A percentile compares a stretch with the other conserved stretches of the same genome.
Conservation (phyloP, 1,140 invertebrate species). For the Drosophila serrata region DNA sequence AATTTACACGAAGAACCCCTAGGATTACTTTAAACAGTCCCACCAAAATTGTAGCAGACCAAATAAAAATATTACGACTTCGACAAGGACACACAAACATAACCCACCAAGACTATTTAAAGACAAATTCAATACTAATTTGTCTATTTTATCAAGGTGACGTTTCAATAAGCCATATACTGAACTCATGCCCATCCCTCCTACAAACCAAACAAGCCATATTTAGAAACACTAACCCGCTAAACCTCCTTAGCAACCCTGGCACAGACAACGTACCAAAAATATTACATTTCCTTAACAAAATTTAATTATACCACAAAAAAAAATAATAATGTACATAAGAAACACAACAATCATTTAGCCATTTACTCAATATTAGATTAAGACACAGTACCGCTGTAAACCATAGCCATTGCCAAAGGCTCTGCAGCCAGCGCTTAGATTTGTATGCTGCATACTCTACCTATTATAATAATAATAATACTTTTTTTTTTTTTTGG, state of each 20-base stretch:
- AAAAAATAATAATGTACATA: neutral
- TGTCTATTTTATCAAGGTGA: slow-evolving; percentile 2
- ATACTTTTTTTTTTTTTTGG: too few relatives aligned
- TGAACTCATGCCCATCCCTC: slow-evolving; percentile 1
- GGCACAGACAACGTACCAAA: neutral
- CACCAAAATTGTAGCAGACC: too few relatives aligned
- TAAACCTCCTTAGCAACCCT: slow-evolving; percentile 2
- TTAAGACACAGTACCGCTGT: too few relatives aligned
- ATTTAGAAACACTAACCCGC: slow-evolving; percentile 1
- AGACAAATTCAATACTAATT: neutral
- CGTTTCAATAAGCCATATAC: slow-evolving; percentile 1
- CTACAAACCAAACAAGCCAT: slow-evolving; percentile 6
- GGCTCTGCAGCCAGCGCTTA: neutral
- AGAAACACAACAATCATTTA: neutral
- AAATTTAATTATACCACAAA: neutral
- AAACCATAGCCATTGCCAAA: neutral
- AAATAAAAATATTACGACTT: too few relatives aligned
- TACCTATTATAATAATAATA: neutral
- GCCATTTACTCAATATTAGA: slow-evolving; percentile 5
- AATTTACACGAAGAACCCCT: neutral
- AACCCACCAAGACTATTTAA: neutral
- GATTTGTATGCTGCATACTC: neutral
- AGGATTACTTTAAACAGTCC: too few relatives aligned
- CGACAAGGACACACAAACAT: slow-evolving; percentile 4
- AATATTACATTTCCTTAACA: neutral